Conservation (phyloP, 2,113 vertebrate species). For the Morphnarchus princeps region DNA sequence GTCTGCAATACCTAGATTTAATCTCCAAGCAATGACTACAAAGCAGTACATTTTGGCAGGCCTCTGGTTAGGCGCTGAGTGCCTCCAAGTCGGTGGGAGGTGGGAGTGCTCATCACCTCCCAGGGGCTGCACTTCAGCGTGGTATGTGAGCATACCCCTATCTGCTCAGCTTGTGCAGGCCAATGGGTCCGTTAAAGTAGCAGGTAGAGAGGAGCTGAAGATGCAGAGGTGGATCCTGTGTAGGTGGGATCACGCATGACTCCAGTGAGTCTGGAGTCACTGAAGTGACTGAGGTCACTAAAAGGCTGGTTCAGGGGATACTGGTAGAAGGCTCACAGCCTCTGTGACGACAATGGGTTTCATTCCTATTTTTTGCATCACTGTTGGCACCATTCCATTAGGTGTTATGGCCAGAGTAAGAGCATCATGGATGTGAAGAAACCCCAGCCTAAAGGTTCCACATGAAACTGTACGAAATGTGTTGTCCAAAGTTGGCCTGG, state of each 20-base stretch:
- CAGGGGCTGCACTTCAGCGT: neutral
- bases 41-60: neutral
- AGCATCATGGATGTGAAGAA: neutral
- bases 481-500: neutral
- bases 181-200: neutral
- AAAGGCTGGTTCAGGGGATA: neutral
- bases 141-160: neutral
- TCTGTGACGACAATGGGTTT: neutral
- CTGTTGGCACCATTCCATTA: neutral
- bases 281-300: neutral
- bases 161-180: neutral
- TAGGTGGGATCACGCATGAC: accelerated
- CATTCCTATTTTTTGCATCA: neutral
- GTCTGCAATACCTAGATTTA: neutral
- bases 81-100: neutral
- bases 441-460: neutral
- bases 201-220: neutral
- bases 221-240: neutral
- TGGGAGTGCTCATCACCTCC: neutral
- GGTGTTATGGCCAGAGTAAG: neutral
- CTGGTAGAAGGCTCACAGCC: neutral
- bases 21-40: neutral
- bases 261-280: neutral
- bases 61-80: neutral
- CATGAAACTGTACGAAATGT: neutral